A percentile compares a stretch with the other conserved stretches of the same genome.
These are phyloP conservation scores for Tetrax tetrax DNA, from an alignment of 2,113 vertebrate genomes.

Conservation along the genomic window DNA sequence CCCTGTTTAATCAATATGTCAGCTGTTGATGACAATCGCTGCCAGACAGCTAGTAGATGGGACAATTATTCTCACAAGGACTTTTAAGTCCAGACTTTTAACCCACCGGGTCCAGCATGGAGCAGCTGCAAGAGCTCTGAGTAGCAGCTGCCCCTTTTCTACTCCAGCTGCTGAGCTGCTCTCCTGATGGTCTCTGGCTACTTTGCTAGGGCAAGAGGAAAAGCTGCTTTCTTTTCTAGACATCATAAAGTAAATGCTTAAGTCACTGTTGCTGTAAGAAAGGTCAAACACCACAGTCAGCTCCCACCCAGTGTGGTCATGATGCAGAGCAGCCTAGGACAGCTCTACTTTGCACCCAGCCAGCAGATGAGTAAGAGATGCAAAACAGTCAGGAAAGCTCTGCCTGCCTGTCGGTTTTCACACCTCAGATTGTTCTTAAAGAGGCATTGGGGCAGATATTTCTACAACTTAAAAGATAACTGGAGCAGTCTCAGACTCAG, in stretches of 20 bases:
- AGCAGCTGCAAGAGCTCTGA: constrained; percentile 53
- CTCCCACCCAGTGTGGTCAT: not conserved
- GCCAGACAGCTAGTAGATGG: constrained; percentile 44
- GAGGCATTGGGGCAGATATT: not conserved
- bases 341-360: not conserved
- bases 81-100: constrained; percentile 58
- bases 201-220: not conserved
- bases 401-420: not conserved
- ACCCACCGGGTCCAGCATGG: not conserved
- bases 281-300: not conserved
- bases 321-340: not conserved
- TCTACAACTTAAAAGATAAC: not conserved
- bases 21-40: constrained; percentile 48
- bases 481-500: not conserved
- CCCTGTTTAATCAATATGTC: constrained; percentile 43
- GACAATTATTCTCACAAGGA: constrained; percentile 59
- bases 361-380: not conserved
- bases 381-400: not conserved
- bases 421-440: not conserved
- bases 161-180: not conserved
- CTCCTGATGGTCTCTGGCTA: not conserved
- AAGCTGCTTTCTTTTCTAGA: not conserved
- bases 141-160: constrained; percentile 52
- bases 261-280: not conserved
- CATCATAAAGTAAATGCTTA: not conserved